A percentile compares a stretch with the other conserved stretches of the same genome.
phyloP scores from a whole-genome alignment of 2,797 vertebrate genomes.

The Mus caroli region DNA sequence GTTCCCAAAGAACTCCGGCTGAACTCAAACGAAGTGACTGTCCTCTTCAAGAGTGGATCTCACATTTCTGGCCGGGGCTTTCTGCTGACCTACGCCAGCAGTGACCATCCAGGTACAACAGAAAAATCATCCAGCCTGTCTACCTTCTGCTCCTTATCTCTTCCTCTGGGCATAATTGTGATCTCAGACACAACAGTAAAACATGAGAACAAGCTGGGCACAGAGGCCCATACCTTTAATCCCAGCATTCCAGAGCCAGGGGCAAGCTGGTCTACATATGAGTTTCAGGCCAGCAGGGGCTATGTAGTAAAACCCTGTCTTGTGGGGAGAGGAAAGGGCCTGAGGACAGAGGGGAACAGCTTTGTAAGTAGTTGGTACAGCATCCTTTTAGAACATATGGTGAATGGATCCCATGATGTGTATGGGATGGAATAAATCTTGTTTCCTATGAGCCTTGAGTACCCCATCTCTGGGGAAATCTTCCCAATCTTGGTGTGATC shows the following conservation, averaged over 20 bases:
- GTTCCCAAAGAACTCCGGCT: constrained; percentile 88
- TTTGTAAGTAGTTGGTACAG: neutral
- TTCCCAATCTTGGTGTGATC: neutral
- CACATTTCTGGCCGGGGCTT: constrained; percentile 93
- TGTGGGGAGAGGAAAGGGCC: neutral
- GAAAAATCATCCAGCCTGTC: neutral
- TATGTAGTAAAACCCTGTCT: neutral
- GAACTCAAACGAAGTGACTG: constrained; percentile 90
- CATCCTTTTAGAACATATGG: neutral
- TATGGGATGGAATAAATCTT: neutral
- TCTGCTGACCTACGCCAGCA: constrained; percentile 92
- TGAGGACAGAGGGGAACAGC: neutral
- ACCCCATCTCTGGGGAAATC: neutral
- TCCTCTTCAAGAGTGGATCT: constrained; percentile 91
- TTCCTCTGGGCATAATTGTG: neutral
- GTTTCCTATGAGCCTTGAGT: constrained; percentile 6
- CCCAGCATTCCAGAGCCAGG: neutral
- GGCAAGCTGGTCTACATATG: neutral
- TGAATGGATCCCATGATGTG: neutral
- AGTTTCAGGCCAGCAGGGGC: neutral
- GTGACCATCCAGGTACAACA: constrained; percentile 91
- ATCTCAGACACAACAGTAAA: neutral
- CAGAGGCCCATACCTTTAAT: neutral
- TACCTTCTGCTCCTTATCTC: neutral
- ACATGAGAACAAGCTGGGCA: neutral